Evolutionary conservation across 2,888 invertebrate species (phyloP), one percentile per base, ranked within the genome.

Genomic region (Sarcophaga caerulescens): DNA sequence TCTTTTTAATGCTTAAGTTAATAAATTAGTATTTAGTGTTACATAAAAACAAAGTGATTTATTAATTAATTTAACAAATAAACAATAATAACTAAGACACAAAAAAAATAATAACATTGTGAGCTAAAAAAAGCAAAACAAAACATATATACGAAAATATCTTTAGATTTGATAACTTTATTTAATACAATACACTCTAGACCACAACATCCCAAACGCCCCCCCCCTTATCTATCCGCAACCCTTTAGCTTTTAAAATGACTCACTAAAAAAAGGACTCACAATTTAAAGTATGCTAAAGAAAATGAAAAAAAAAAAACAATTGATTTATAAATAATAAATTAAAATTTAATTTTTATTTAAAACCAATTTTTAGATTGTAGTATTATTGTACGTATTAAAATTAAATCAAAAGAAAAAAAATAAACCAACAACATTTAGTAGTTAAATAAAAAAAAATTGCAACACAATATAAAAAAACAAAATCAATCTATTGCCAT

Each of bases 41-140:
- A 84, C 78, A 86, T 23, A 52, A 84, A 78, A 35, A 35, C 35
- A 35, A 35, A 84, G 86, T 86, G 86, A 86, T 86, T 86, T 84
- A 86, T 84, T 84, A 70, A 84, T 81, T 71, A 83, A 81, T 77
- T 86, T 86, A 84, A 52, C n/a, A 52, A 84, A 74, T 59, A 81
- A 74, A 77, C 57, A 68, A 25, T 77, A 63, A 52, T 52, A 60
- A 76, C 57, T 62, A 81, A 57, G 11, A 45, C 65, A 63, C 73
- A 78, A 70, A 60, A 60, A 52, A 76, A 70, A 47, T 6, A 66
- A 68, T 1, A 75, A 76, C 21, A 69, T 44, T 57, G 74, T 52
- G 17, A 12, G 14, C 47, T 1, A 14, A 14, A 47, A 47, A 47
- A 6, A 6, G 1, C 0, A 35, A 35, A 35, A 35, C 1, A 35